Evolutionary conservation across 2,113 vertebrate species (phyloP).

Genomic region (Micronisus gabar): DNA sequence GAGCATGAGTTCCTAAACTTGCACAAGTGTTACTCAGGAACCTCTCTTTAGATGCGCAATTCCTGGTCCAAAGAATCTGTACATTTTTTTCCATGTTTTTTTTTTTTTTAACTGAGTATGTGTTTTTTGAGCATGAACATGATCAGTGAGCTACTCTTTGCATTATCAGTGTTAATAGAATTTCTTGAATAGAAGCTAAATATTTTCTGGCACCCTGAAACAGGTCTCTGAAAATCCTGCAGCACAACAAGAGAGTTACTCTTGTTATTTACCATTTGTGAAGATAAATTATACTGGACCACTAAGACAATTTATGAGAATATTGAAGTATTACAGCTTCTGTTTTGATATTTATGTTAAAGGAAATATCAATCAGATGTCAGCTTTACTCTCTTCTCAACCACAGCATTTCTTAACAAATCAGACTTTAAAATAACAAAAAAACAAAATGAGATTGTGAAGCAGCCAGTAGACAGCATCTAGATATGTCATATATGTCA

Average conservation of each 20-base stretch:
- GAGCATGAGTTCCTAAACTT: not conserved
- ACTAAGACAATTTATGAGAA: not conserved
- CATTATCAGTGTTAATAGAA: not conserved
- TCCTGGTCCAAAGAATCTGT: not conserved
- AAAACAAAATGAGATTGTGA: not conserved
- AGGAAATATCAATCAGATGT: not conserved
- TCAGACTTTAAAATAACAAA: not conserved
- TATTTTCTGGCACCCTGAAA: not conserved
- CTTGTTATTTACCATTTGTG: not conserved
- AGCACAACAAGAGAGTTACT: not conserved
- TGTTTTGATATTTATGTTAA: not conserved
- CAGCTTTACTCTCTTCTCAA: not conserved
- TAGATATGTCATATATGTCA: not conserved
- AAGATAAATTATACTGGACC: not conserved
- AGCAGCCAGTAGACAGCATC: not conserved
- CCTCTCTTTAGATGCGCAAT: not conserved
- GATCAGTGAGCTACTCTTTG: not conserved
- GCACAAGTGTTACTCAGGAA: not conserved
- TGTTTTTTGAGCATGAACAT: not conserved
- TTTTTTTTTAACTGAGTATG: not conserved
- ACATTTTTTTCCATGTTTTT: not conserved
- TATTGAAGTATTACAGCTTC: not conserved
- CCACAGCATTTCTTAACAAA: not conserved
- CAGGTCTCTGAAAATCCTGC: not conserved
- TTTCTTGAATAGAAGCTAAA: not conserved